Conservation (phyloP, 2,888 invertebrate genomes). For the Acanthopleura granulata region DNA sequence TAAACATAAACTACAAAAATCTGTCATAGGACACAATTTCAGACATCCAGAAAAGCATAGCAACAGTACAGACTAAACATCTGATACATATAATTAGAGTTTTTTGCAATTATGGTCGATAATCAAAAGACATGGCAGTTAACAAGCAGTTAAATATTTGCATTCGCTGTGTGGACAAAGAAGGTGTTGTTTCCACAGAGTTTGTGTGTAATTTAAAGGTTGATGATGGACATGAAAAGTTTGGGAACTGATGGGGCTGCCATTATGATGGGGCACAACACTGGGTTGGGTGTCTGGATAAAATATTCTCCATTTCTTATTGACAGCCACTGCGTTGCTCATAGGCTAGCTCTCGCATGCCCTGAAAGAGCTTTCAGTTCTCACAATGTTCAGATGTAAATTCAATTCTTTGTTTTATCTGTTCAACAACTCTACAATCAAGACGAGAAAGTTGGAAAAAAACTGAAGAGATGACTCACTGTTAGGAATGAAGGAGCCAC, state of each 20-base stretch:
- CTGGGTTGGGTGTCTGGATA: neutral
- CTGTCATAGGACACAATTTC: too few species aligned
- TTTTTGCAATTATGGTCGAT: neutral
- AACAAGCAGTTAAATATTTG: neutral
- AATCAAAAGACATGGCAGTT: neutral
- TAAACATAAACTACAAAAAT: too few species aligned
- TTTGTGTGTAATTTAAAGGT: neutral
- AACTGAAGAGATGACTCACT: neutral
- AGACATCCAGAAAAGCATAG: too few species aligned
- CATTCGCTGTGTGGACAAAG: neutral
- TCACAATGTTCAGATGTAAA: slow-evolving; percentile 20
- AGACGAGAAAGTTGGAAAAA: slow-evolving; percentile 14
- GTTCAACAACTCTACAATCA: slow-evolving; percentile 16
- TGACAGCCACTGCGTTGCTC: slow-evolving; percentile 22
- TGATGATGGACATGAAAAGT: neutral
- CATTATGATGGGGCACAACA: neutral
- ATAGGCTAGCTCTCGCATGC: slow-evolving; percentile 22
- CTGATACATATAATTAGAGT: too few species aligned
- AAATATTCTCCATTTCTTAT: neutral
- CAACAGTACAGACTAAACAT: too few species aligned
- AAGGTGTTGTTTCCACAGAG: neutral
- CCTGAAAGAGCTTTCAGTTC: slow-evolving; percentile 2
- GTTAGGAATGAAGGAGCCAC: too few species aligned
- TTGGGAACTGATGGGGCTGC: slow-evolving; percentile 10
- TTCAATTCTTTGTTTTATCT: slow-evolving; percentile 23